Conservation (phyloP, 92 coral and sea anemone species). For the Anthopleura xanthogrammica region DNA sequence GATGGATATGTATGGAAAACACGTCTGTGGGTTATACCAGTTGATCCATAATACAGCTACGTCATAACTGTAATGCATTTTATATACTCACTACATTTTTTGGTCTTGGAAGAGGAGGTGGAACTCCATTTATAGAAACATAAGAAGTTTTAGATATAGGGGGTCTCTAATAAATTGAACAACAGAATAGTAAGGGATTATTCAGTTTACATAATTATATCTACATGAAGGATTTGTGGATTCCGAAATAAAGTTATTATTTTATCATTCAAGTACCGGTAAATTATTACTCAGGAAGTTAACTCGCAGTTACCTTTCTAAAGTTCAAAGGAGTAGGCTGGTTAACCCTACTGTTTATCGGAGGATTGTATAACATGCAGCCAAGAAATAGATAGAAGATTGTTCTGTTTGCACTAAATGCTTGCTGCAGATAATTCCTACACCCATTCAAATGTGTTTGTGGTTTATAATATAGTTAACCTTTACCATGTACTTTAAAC, state of each 20-base stretch:
- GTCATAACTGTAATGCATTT: not conserved
- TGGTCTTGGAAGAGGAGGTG: conserved; percentile 41
- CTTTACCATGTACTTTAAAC: no score
- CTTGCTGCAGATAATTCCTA: no score
- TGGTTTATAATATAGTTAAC: no score
- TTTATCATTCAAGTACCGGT: not conserved
- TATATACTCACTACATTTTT: conserved; percentile 41
- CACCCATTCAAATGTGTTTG: no score
- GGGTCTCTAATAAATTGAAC: conserved; percentile 43
- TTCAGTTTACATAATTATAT: not conserved
- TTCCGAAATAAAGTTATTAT: not conserved
- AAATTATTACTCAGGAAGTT: not conserved
- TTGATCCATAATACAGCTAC: not conserved
- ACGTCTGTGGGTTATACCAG: not conserved
- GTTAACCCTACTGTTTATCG: no score
- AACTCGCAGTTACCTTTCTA: no score
- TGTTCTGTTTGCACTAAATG: no score
- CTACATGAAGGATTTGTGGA: not conserved
- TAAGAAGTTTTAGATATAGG: conserved; percentile 33
- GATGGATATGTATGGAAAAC: no score
- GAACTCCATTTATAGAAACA: conserved; percentile 29
- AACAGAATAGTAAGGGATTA: conserved; percentile 1
- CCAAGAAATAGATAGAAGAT: no score
- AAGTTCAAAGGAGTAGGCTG: no score
- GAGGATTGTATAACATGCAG: no score